phyloP scores from a whole-genome alignment of 2,113 vertebrate species.

The Mus spicilegus region DNA sequence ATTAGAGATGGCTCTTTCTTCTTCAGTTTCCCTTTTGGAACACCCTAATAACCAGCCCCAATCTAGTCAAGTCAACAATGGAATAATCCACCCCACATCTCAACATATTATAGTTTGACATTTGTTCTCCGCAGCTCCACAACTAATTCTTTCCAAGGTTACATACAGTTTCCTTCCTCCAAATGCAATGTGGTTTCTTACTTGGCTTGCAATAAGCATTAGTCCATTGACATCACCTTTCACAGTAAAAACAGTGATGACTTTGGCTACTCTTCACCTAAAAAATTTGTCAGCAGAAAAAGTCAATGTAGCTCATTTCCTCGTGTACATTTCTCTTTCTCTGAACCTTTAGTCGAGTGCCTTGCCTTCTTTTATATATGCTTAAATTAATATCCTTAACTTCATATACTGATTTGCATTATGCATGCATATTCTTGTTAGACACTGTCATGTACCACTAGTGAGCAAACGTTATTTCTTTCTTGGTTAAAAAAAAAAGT shows the following conservation, averaged over 20 bases:
- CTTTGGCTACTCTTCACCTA: not conserved
- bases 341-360: not conserved
- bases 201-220: not conserved
- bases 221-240: not conserved
- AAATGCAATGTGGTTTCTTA: not conserved
- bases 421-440: not conserved
- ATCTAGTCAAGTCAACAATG: not conserved
- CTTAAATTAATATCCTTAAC: not conserved
- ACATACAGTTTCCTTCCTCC: not conserved
- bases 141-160: not conserved
- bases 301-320: no score
- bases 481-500: not conserved
- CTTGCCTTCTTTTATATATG: not conserved
- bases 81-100: not conserved
- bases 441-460: not conserved
- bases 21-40: not conserved
- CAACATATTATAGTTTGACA: not conserved
- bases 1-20: not conserved
- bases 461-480: not conserved
- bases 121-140: not conserved
- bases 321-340: not conserved
- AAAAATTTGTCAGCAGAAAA: no score
- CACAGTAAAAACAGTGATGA: not conserved
- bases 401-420: not conserved
- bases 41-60: not conserved